Evolutionary conservation across 2,113 vertebrate species (phyloP).

Genomic region (Fulica atra): DNA sequence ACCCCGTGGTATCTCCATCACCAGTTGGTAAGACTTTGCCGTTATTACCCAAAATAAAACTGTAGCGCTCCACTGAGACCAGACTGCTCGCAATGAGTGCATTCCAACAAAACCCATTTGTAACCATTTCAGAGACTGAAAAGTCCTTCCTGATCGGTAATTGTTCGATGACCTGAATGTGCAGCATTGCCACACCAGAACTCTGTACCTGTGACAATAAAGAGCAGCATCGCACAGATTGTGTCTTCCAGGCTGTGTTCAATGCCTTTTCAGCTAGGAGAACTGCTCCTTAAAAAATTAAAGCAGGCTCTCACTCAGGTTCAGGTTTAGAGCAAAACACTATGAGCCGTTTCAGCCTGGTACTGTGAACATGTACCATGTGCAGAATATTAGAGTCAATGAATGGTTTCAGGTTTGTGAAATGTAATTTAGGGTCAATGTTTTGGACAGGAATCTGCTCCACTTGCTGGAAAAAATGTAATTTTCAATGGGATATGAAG

Average conservation of each 20-base stretch:
- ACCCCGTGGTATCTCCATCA: slow-evolving; percentile 30
- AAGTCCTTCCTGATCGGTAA: neutral
- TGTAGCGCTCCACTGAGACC: neutral
- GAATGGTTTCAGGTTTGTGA: neutral
- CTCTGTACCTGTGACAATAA: slow-evolving; percentile 71
- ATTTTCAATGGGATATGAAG: neutral
- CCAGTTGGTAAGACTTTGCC: slow-evolving; percentile 68
- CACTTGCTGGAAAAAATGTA: neutral
- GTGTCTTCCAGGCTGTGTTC: slow-evolving; percentile 49
- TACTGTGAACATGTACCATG: neutral
- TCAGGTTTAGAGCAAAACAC: neutral
- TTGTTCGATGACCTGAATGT: slow-evolving; percentile 19
- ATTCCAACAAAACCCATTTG: neutral
- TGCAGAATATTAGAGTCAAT: neutral
- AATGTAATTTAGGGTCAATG: neutral
- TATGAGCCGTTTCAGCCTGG: slow-evolving; percentile 1
- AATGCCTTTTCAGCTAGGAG: slow-evolving; percentile 4
- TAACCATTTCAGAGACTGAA: slow-evolving; percentile 35
- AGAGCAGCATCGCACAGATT: slow-evolving; percentile 24
- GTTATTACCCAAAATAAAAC: slow-evolving; percentile 1
- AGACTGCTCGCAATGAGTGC: neutral
- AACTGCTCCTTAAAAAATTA: neutral
- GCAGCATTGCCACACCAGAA: slow-evolving; percentile 8
- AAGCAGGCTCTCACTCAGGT: neutral
- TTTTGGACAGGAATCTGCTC: neutral